phyloP scores from a whole-genome alignment of 1,140 invertebrate genomes.

The Bombyx mandarina region DNA sequence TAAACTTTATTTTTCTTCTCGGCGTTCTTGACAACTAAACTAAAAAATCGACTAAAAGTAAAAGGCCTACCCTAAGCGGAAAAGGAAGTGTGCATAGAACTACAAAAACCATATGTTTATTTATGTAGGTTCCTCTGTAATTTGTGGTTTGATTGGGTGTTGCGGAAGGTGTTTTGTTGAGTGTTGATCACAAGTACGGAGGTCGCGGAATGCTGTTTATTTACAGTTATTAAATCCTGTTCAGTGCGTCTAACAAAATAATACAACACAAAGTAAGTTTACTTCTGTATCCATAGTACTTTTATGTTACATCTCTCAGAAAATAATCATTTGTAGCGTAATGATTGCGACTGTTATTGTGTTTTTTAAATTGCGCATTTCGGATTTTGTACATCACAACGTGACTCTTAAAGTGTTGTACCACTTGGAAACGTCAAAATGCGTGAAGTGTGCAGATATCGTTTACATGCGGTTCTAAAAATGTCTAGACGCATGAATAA shows the following conservation, averaged over 20 bases:
- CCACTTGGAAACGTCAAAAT: slow-evolving; percentile 20
- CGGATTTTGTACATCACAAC: slow-evolving; percentile 27
- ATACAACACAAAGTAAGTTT: slow-evolving; percentile 44
- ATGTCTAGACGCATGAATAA: slow-evolving; percentile 54
- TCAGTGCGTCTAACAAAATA: slow-evolving; percentile 42
- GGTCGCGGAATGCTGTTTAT: slow-evolving; percentile 63
- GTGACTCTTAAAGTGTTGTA: slow-evolving; percentile 19
- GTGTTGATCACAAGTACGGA: slow-evolving; percentile 61
- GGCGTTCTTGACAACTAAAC: no score
- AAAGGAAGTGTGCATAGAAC: slow-evolving; percentile 22
- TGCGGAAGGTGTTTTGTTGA: slow-evolving; percentile 54
- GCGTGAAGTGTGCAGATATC: slow-evolving; percentile 40
- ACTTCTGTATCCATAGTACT: slow-evolving; percentile 2
- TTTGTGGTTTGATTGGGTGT: slow-evolving; percentile 64
- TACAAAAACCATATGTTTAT: slow-evolving; percentile 63
- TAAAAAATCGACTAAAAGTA: background rate
- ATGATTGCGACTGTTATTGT: slow-evolving; percentile 12
- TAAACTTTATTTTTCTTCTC: no score
- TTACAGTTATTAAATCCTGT: slow-evolving; percentile 58
- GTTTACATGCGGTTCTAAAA: slow-evolving; percentile 67
- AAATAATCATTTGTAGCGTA: no score
- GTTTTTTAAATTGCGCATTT: slow-evolving; percentile 39
- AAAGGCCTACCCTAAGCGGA: slow-evolving; percentile 6
- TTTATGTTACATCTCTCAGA: background rate
- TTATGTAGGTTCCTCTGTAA: slow-evolving; percentile 64